phyloP scores from a whole-genome alignment of 2,888 invertebrate species.

The Cheilosia scutellata region DNA sequence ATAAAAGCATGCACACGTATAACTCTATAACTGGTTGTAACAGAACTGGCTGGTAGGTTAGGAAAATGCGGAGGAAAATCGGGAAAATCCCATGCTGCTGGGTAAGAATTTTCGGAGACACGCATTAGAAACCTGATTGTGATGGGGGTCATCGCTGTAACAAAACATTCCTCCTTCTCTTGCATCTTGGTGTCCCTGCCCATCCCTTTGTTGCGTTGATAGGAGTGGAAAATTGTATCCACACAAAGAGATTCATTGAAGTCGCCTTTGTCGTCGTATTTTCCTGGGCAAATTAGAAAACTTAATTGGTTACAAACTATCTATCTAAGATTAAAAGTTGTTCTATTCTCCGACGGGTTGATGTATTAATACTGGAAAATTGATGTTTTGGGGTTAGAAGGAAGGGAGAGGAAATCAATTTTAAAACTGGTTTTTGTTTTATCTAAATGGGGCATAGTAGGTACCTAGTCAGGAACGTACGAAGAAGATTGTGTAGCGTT shows the following conservation, averaged over 20 bases:
- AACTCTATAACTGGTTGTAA: slow-evolving; percentile 48
- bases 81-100: slow-evolving; percentile 58
- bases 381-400: too few relatives aligned
- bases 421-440: too few relatives aligned
- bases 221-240: slow-evolving; percentile 25
- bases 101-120: slow-evolving; percentile 48
- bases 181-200: not conserved
- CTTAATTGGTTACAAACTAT: slow-evolving; percentile 24
- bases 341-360: too few relatives aligned
- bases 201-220: not conserved
- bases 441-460: too few relatives aligned
- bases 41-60: slow-evolving; percentile 19
- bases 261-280: slow-evolving; percentile 13
- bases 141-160: slow-evolving; percentile 45
- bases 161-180: not conserved
- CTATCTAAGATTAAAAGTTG: not conserved
- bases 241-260: slow-evolving; percentile 24
- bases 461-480: too few relatives aligned
- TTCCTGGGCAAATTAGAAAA: slow-evolving; percentile 29
- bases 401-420: too few relatives aligned
- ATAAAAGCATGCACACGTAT: slow-evolving; percentile 6
- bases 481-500: too few relatives aligned
- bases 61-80: slow-evolving; percentile 47
- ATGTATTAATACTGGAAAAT: too few relatives aligned
- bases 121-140: slow-evolving; percentile 70